phyloP scores from a whole-genome alignment of 2,797 vertebrate genomes.

The Catharus ustulatus region DNA sequence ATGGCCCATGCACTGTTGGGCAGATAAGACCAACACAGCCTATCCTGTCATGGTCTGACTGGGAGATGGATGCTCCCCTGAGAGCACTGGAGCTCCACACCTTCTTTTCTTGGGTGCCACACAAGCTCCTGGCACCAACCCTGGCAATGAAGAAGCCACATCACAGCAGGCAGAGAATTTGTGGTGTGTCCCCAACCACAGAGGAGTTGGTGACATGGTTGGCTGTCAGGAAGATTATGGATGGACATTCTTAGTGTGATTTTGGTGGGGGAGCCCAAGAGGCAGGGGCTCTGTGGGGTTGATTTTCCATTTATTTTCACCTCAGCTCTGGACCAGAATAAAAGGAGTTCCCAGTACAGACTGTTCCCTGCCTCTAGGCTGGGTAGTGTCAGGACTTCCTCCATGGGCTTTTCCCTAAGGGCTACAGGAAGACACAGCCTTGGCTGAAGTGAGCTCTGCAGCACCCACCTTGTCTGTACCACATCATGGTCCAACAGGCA shows the following conservation, averaged over 20 bases:
- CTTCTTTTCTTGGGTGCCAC: neutral
- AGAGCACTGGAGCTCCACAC: neutral
- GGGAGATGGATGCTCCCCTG: neutral
- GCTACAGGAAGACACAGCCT: neutral
- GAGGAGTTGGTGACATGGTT: fast-evolving
- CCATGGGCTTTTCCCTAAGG: neutral
- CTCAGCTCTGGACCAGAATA: neutral
- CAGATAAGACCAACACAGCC: neutral
- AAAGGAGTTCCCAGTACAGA: neutral
- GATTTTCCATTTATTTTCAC: neutral
- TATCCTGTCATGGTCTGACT: neutral
- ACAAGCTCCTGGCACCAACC: neutral
- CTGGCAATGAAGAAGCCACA: neutral
- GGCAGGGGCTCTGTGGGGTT: neutral
- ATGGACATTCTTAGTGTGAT: neutral
- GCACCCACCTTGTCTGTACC: neutral
- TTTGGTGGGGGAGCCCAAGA: neutral
- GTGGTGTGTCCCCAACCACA: neutral
- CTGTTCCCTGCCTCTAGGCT: neutral
- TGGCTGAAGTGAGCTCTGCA: neutral
- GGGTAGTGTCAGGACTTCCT: neutral
- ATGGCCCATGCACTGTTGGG: fast-evolving
- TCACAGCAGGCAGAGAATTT: neutral
- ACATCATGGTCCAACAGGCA: fast-evolving
- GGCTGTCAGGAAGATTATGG: neutral